phyloP scores from a whole-genome alignment of 2,113 vertebrate genomes.

The Platycercus adscitus region DNA sequence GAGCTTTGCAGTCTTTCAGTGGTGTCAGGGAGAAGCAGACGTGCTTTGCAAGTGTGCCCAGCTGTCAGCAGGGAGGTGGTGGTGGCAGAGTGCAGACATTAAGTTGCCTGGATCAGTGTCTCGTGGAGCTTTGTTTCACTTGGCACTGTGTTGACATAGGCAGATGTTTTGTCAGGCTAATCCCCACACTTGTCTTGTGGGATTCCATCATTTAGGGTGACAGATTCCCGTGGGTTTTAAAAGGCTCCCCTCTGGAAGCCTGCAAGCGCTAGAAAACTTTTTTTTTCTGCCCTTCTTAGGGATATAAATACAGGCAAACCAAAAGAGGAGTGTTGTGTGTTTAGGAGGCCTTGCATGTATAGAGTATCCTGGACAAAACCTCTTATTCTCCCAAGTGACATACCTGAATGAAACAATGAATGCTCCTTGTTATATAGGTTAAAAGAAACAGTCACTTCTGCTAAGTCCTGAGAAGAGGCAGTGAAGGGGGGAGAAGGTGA shows the following conservation, averaged over 20 bases:
- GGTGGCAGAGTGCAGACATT: background rate
- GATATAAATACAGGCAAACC: background rate
- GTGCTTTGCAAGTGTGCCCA: background rate
- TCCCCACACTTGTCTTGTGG: background rate
- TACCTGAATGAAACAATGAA: background rate
- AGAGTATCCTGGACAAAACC: background rate
- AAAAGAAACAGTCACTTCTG: background rate
- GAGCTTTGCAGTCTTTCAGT: background rate
- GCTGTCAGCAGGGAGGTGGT: background rate
- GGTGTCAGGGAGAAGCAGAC: background rate
- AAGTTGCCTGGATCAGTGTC: background rate
- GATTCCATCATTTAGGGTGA: conserved; percentile 20
- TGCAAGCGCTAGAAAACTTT: background rate
- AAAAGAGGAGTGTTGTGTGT: background rate
- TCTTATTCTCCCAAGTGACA: background rate
- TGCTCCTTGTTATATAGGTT: background rate
- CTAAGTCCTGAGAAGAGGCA: background rate
- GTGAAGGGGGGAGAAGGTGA: background rate
- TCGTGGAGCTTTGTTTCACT: conserved; percentile 14
- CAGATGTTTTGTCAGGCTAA: conserved; percentile 42
- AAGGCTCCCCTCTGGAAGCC: background rate
- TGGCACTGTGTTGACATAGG: background rate
- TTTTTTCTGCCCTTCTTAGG: background rate
- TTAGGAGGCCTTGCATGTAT: background rate
- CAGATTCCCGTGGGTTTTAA: conserved; percentile 30